Base-by-base conservation (phyloP, 1,140 invertebrate species). In the Sycobia sp. region DNA sequence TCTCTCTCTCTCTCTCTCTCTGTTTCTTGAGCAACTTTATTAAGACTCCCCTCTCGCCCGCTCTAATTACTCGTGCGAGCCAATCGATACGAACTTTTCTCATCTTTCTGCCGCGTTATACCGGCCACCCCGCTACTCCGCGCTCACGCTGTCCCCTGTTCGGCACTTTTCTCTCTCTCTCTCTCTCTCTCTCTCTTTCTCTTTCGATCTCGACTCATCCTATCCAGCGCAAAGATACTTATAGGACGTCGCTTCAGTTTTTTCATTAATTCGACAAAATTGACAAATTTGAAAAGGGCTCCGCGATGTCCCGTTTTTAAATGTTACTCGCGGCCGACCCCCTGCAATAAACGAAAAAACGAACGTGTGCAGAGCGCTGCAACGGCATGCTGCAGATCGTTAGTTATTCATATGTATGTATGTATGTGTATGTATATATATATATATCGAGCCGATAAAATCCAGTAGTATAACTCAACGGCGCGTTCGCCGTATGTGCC, bases 21-120 rank as follows among this genome's bases (percentile, higher is more conserved):
- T 27, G 18, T 51, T 16, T 60, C 46, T 51, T 41, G 46, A 36
- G 29, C 49, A 61, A 61, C 49, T 61, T 61, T 61, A 53, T 61
- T 51, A 51, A 60, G 57, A 46, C 47, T 60, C 57, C 44, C n/a
- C n/a, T 60, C 57, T 60, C 57, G 47, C 57, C 36, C 41, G 32
- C 25, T n/a, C 46, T 51, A 60, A 60, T 60, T 60, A 60, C 36
- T 60, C 46, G 57, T n/a, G n/a, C 36, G 47, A 51, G 47, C 57
- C 27, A 60, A 51, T 60, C 57, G 57, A 60, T 60, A 60, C 50
- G 36, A 60, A 60, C 57, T 60, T 60, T 60, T 60, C 57, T 60
- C 57, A 60, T 60, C 47, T 60, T 51, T 50, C 47, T 41, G 25
- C 2, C 22, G 41, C 41, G 20, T 49, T 38, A 51, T 18, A n/a